Conservation (phyloP, 2,888 invertebrate species). For the Temnothorax unifasciatus region DNA sequence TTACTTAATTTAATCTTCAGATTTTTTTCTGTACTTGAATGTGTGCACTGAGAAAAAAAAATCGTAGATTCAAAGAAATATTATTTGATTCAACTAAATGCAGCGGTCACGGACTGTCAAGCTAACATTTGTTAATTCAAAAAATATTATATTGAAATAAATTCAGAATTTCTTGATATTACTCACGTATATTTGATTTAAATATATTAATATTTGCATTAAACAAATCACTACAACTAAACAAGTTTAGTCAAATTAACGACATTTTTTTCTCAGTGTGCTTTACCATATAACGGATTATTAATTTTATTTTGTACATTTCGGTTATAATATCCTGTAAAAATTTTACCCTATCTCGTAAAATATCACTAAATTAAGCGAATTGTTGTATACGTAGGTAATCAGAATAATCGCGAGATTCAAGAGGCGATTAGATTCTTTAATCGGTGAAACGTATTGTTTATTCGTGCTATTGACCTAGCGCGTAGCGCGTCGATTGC, state of each 20-base stretch:
- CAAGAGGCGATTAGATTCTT: conserved; percentile 18
- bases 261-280: too few relatives aligned
- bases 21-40: not conserved
- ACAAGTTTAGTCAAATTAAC: too few relatives aligned
- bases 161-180: too few relatives aligned
- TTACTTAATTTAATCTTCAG: not conserved
- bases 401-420: not conserved
- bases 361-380: not conserved
- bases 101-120: too few relatives aligned
- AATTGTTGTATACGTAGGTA: not conserved
- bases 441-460: conserved; percentile 24
- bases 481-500: conserved; percentile 47
- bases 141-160: too few relatives aligned
- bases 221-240: too few relatives aligned
- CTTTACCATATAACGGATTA: not conserved
- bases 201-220: too few relatives aligned
- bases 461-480: conserved; percentile 36
- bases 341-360: not conserved
- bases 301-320: not conserved
- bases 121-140: too few relatives aligned
- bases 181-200: too few relatives aligned
- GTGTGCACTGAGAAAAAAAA: too few relatives aligned
- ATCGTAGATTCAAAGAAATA: too few relatives aligned
- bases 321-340: not conserved
- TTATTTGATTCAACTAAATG: too few relatives aligned